Percentiles rank a stretch among this genome's conserved stretches.
Conservation (phyloP, 2,113 vertebrate species). For the Rhabdomys dilectus region DNA sequence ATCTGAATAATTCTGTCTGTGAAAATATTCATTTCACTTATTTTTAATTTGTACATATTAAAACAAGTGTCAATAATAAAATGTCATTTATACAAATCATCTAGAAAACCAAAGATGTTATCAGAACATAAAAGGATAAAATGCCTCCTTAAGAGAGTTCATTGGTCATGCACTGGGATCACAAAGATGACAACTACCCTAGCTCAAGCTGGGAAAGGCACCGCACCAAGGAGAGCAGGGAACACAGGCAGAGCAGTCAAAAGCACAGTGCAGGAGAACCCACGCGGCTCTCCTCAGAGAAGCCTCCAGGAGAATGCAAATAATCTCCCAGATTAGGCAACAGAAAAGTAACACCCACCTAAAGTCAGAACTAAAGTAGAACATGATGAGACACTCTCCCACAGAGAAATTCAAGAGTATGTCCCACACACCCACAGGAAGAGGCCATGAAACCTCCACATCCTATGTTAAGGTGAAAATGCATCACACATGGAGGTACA, state of each 20-base stretch:
- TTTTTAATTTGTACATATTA: conserved; percentile 37
- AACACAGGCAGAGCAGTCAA: background rate
- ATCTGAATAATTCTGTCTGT: conserved; percentile 5
- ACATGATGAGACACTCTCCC: conserved; percentile 53
- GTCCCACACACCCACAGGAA: conserved; percentile 46
- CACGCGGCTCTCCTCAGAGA: background rate
- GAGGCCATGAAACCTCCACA: conserved; percentile 10
- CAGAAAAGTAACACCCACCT: conserved; percentile 64
- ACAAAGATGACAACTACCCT: background rate
- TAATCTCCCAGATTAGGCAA: conserved; percentile 58
- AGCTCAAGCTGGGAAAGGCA: background rate
- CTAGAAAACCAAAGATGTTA: conserved; percentile 35
- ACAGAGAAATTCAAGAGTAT: conserved; percentile 46
- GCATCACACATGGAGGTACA: conserved; percentile 49
- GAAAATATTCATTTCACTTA: background rate
- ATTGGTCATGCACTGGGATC: background rate
- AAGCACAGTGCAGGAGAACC: background rate
- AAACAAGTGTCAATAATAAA: conserved; percentile 56
- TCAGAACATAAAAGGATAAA: conserved; percentile 52
- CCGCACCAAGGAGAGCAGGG: background rate
- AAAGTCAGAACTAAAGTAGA: conserved; percentile 57
- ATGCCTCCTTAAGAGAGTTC: background rate
- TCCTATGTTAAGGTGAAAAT: conserved; percentile 8
- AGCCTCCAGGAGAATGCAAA: background rate
- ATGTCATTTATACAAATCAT: conserved; percentile 28